Base-by-base conservation (phyloP, 2,797 vertebrate genomes). In the Avahi laniger region DNA sequence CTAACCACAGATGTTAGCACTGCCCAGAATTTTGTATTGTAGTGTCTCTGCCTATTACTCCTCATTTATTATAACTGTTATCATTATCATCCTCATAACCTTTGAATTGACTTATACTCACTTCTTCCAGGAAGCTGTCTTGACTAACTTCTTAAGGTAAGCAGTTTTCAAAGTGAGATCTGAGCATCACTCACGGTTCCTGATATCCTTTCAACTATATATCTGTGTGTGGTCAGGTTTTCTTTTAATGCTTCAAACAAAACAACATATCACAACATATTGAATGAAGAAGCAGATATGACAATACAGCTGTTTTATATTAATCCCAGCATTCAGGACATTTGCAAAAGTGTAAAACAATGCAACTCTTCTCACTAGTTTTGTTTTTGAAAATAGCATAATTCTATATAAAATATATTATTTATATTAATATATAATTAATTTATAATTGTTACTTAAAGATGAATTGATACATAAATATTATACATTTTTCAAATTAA, bases 361-460 rank as follows among this genome's bases (percentile, higher is more conserved):
- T n/a, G 12, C 26, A 35, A 69, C 1, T 89, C 43, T 76, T 91
- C 61, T 72, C n/a, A 91, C 0, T 50, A 57, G 14, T 72, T 95
- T 84, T 86, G 12, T 22, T 93, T 82, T 57, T 41, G 18, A 85
- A 89, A 93, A 52, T 84, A 52, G 13, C 28, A 69, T 35, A 63
- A 57, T 79, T 94, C 89, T 69, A 78, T 52, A 61, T 76, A 84
- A 89, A 86, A 65, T 65, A 78, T 13, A n/a, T 80, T 38, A 11
- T 75, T 95, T 84, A 88, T 57, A 50, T 85, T 91, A 81, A 48
- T 75, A 75, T 79, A 1, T 46, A 86, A 17, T 81, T 11, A 2
- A 22, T 18, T 93, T 78, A 92, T 67, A 73, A 38, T 91, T 93
- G 4, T 95, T 75, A 50, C 54, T 85, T 65, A 85, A 81, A 86